Percentiles rank a stretch among this genome's conserved stretches.
Evolutionary conservation across 2,888 invertebrate species (phyloP).

Genomic region (Agrilus mali): DNA sequence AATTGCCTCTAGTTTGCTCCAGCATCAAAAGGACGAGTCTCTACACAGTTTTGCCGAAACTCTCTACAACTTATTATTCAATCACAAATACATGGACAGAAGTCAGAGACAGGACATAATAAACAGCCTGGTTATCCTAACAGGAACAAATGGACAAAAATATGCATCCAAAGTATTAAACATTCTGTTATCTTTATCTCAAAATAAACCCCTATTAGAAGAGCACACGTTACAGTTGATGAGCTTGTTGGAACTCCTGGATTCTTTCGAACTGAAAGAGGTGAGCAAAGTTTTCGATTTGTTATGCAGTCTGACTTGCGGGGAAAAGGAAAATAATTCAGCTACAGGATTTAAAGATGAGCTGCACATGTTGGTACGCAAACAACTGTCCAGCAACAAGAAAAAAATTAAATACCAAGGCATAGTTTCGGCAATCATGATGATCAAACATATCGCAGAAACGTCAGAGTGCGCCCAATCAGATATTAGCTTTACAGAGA

Average conservation of each 20-base stretch:
- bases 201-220: conserved; percentile 37
- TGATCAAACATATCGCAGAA: conserved; percentile 56
- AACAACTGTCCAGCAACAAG: conserved; percentile 60
- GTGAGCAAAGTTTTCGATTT: conserved; percentile 67
- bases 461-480: conserved; percentile 15
- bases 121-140: conserved; percentile 22
- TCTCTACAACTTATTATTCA: conserved; percentile 42
- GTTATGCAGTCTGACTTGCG: conserved; percentile 60
- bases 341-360: conserved; percentile 58
- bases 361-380: conserved; percentile 72
- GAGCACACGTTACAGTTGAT: conserved; percentile 48
- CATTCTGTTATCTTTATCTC: conserved; percentile 19
- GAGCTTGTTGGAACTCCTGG: conserved; percentile 61
- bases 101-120: conserved; percentile 25
- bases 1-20: conserved; percentile 43
- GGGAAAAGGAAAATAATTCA: conserved; percentile 31
- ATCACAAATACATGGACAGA: conserved; percentile 19
- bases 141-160: conserved; percentile 18
- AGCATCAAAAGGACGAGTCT: conserved; percentile 34
- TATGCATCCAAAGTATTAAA: conserved; percentile 20
- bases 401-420: conserved; percentile 55
- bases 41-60: conserved; percentile 46
- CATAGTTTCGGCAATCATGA: conserved; percentile 61
- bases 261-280: conserved; percentile 59
- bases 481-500: conserved; percentile 23